Conservation (phyloP, 2,888 invertebrate species). For the Caradrina clavipalpis region DNA sequence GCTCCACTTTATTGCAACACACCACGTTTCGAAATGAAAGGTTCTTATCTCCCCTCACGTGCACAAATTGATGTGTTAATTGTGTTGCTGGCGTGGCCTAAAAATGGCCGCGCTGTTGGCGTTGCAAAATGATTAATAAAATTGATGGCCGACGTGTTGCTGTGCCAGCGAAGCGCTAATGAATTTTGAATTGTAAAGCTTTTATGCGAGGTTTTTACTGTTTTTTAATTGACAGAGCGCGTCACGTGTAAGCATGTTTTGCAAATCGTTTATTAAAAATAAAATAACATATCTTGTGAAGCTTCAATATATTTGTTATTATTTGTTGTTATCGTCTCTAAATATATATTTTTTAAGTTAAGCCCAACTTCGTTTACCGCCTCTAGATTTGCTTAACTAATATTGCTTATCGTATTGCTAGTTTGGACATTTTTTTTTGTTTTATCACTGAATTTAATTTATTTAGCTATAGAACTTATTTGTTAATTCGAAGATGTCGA, state of each 20-base stretch:
- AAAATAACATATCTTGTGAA: too few species aligned
- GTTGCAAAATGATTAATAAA: constrained; percentile 28
- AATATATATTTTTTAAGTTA: constrained; percentile 17
- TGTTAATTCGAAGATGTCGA: constrained; percentile 39
- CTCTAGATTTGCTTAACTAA: constrained; percentile 44
- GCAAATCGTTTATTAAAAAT: too few species aligned
- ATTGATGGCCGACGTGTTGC: constrained; percentile 8
- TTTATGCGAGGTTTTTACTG: constrained; percentile 12
- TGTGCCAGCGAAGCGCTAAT: constrained; percentile 20
- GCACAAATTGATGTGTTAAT: constrained; percentile 19
- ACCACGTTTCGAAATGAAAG: neutral
- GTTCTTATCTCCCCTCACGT: constrained; percentile 1
- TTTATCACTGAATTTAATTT: constrained; percentile 58
- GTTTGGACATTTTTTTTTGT: constrained; percentile 61
- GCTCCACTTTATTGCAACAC: neutral
- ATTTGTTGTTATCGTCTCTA: constrained; percentile 14
- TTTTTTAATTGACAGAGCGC: constrained; percentile 5
- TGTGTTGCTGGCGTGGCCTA: neutral
- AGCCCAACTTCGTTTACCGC: constrained; percentile 59
- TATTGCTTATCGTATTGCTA: constrained; percentile 67
- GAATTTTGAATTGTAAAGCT: constrained; percentile 22
- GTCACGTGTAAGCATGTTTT: too few species aligned
- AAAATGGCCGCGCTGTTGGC: constrained; percentile 9
- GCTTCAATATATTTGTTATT: neutral
- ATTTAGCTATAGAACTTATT: constrained; percentile 44